A percentile compares a stretch with the other conserved stretches of the same genome.
phyloP scores from a whole-genome alignment of 2,888 invertebrate species.

The Muscina levida region DNA sequence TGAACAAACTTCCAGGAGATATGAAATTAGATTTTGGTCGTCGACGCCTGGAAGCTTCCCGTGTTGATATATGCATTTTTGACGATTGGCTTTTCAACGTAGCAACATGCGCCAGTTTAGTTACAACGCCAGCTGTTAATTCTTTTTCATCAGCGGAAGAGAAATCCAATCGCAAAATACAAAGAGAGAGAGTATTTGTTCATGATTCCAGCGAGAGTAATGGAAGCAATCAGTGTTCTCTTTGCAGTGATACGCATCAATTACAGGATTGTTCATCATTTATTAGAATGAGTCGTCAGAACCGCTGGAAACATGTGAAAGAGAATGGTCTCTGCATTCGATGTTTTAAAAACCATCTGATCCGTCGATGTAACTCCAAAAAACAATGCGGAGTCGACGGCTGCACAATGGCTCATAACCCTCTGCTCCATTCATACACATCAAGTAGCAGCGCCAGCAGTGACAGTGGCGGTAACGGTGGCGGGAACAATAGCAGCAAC shows the following conservation, averaged over 20 bases:
- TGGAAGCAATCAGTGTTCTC: neutral
- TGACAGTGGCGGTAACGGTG: no score
- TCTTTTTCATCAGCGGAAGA: neutral
- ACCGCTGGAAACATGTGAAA: conserved; percentile 30
- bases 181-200: neutral
- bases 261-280: neutral
- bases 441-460: no score
- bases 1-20: conserved; percentile 50
- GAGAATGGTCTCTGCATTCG: conserved; percentile 36
- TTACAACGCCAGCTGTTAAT: neutral
- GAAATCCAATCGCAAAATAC: neutral
- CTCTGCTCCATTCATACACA: neutral
- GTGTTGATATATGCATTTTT: neutral
- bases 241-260: neutral
- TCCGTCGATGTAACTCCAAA: conserved; percentile 48
- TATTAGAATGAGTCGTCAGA: neutral
- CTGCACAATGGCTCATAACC: conserved; percentile 16
- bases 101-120: conserved; percentile 40
- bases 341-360: conserved; percentile 48
- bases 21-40: conserved; percentile 49
- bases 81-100: conserved; percentile 48
- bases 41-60: neutral
- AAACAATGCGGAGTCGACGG: conserved; percentile 27
- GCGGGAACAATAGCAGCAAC: no score
- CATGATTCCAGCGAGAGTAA: neutral